Evolutionary conservation across 2,113 vertebrate species (phyloP), one percentile per base, ranked within the genome.

Genomic region (Triplophysa rosa): DNA sequence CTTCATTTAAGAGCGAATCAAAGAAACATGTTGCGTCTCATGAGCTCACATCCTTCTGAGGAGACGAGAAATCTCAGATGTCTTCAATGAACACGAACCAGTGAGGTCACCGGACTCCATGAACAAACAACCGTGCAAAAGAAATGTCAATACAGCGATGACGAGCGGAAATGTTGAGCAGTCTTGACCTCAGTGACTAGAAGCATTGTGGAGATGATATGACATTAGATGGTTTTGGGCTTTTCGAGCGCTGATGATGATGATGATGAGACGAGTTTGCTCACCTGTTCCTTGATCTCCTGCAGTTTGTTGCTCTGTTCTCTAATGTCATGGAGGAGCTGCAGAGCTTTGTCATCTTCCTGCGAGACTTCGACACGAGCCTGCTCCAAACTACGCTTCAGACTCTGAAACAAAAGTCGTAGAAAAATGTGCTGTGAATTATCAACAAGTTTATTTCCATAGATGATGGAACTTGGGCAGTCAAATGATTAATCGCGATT

Each of bases 231-330:
- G 47, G 47, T 14, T 52, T 0, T 17, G 12, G 13, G 9, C 10
- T 47, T 47, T 47, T 0, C 13, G 45, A 4, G 4, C 47, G 14
- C 14, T 12, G 3, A n/a, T n/a, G n/a, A n/a, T 52, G 7, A 0
- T 56, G 54, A 56, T 42, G 54, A 1, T 56, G 54, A n/a, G n/a
- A 17, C 8, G 19, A 21, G 54, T n/a, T 23, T 10, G 62, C 86
- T 64, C 93, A 99, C 98, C 94, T 99, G 98, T 88, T 99, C 97
- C 91, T 99, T 99, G 92, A 99, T 99, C 92, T 99, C 98, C 85
- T 98, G 98, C 85, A 99, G 94, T 91, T 99, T 99, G 93, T 94
- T 95, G 93, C 97, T 98, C 89, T 99, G 98, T 83, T 99, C 97
- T 73, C 97, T 93, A 89, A 99, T 99, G 90, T 99, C 98, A 11